Evolutionary conservation across 2,888 invertebrate species (phyloP).

Genomic region (Drosophila pseudotalamancana): DNA sequence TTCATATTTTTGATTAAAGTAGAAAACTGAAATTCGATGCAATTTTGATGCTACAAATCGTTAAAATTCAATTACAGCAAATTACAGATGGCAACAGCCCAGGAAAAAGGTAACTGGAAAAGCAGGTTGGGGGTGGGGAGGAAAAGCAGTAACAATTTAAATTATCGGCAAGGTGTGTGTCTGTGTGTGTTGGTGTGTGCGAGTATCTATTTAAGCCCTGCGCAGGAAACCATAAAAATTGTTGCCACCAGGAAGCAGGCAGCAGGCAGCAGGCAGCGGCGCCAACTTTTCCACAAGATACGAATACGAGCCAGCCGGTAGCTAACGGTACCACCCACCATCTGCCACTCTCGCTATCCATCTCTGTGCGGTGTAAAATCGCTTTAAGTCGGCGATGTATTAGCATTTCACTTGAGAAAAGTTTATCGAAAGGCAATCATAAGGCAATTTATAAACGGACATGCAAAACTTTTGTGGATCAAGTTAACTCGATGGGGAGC

Average conservation of each 20-base stretch:
- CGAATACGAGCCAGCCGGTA: constrained; percentile 9
- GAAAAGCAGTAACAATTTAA: constrained; percentile 50
- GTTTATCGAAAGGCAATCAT: constrained; percentile 69
- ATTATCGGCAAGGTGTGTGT: constrained; percentile 47
- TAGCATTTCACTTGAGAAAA: constrained; percentile 61
- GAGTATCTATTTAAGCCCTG: constrained; percentile 58
- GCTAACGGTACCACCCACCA: background rate
- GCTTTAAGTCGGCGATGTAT: constrained; percentile 54
- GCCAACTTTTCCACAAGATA: constrained; percentile 53
- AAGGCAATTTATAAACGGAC: constrained; percentile 71
- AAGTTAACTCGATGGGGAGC: constrained; percentile 15
- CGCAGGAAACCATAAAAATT: constrained; percentile 72
- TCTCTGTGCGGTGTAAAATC: constrained; percentile 18
- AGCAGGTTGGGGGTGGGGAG: background rate
- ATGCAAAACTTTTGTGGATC: constrained; percentile 52
- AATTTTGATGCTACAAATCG: constrained; percentile 47
- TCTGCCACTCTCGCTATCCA: background rate
- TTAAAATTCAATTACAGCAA: constrained; percentile 69
- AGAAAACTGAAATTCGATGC: constrained; percentile 10
- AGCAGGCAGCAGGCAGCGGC: constrained; percentile 57
- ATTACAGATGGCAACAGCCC: constrained; percentile 48
- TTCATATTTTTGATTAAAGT: background rate
- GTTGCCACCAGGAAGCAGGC: constrained; percentile 59
- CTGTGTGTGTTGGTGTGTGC: constrained; percentile 11
- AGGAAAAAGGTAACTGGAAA: background rate